Conservation (phyloP, 2,888 invertebrate genomes). For the Drosophila testacea region DNA sequence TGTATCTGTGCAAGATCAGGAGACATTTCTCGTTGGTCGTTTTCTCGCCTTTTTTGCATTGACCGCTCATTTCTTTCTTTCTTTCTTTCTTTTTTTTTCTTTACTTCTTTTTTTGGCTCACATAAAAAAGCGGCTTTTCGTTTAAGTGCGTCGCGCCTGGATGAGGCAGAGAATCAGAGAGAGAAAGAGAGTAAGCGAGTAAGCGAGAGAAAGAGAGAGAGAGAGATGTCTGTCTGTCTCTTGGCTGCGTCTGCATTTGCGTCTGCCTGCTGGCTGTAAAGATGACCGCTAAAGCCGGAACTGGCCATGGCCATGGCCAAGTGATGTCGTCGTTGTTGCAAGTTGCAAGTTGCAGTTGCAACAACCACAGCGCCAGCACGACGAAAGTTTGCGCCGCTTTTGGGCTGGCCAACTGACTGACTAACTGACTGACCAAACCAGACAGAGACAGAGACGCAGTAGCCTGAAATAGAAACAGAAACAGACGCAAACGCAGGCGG, state of each 20-base stretch:
- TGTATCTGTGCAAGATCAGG: slow-evolving; percentile 42
- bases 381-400: slow-evolving; percentile 79
- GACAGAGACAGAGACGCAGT: slow-evolving; percentile 31
- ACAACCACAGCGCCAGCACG: slow-evolving; percentile 36
- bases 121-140: slow-evolving; percentile 74
- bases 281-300: slow-evolving; percentile 72
- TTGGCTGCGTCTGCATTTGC: slow-evolving; percentile 9
- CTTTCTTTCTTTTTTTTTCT: slow-evolving; percentile 7
- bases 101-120: slow-evolving; percentile 53
- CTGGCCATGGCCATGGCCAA: slow-evolving; percentile 66
- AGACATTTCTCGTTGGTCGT: slow-evolving; percentile 63
- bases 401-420: slow-evolving; percentile 70
- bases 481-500: slow-evolving; percentile 61
- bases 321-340: slow-evolving; percentile 22
- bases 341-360: slow-evolving; percentile 28
- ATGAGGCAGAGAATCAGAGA: slow-evolving; percentile 25
- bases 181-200: too few relatives aligned
- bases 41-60: slow-evolving; percentile 62
- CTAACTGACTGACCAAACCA: slow-evolving; percentile 55
- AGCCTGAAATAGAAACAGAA: slow-evolving; percentile 11
- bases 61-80: slow-evolving; percentile 51
- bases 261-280: slow-evolving; percentile 21
- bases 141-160: slow-evolving; percentile 68
- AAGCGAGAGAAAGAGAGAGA: too few relatives aligned
- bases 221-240: slow-evolving; percentile 4